Base-by-base conservation (phyloP, 37 sponge, comb jelly and placozoan species). In the Oopsacas minuta region DNA sequence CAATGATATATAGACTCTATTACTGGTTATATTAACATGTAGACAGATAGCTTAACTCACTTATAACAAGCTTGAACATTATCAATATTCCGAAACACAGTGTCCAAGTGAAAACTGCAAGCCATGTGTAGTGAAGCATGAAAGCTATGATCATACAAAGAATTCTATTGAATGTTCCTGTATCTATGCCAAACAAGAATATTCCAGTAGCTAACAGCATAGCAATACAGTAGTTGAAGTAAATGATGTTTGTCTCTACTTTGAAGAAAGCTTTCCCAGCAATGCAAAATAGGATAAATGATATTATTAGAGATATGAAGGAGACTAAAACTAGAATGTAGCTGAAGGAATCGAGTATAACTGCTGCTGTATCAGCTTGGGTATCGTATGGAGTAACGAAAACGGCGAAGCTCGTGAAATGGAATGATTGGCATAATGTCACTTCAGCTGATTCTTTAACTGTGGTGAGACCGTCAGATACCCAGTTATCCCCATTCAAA, bases 191-290 rank as follows among this genome's bases (percentile, higher is more conserved):
- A 61, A 61, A 61, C 30, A 61, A 25, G 75, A 61, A 61, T 34
- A 61, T 7, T 20, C 75, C 75, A 3, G 22, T 12, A n/a, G 75
- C 75, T 61, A 61, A 61, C 75, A 61, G 22, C 75, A 61, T 61
- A 20, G 75, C 22, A 25, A 61, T 25, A 34, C 75, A 61, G 30
- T 61, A 61, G 75, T 61, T 61, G 75, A 61, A 61, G 22, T 61
- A 61, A 3, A 61, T 12, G 22, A 61, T 61, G 75, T 61, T 61
- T 25, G 75, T n/a, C 28, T 61, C 75, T 12, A 61, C 75, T n/a
- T 61, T 61, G 75, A 61, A 61, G 30, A 61, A 61, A 25, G 75
- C 75, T n/a, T 61, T 61, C 5, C 75, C 75, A 20, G 75, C 75
- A 61, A 61, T 61, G 22, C 20, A n/a, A 34, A 61, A 61, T 10